Base-by-base conservation (phyloP, 2,888 invertebrate species). In the Agonopterix heracliana region DNA sequence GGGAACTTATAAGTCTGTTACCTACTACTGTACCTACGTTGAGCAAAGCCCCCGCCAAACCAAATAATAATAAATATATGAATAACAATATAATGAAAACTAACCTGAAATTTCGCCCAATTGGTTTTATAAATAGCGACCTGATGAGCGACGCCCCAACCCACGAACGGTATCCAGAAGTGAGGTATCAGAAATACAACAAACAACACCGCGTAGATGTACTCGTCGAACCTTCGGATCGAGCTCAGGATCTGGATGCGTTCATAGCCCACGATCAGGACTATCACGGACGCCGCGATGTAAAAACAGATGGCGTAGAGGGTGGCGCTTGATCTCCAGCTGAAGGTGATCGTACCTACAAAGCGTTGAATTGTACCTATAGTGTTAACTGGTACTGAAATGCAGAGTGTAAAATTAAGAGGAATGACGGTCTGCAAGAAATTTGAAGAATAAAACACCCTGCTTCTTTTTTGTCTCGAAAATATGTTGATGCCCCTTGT, bases 141-240 rank as follows among this genome's bases (percentile, higher is more conserved):
- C 71, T 93, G 91, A 42, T 86, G 85, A 0, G 92, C 93, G 17
- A 93, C 92, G 0, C 92, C 92, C 93, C 93, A 93, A 0, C 92
- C 92, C 10, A 92, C 91, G 61, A 91, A 92, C 0, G 93, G 93
- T 43, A 92, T 91, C 91, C 91, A 92, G 72, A 93, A 93, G 65
- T 93, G 93, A 0, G 93, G 93, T 9, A 92, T 87, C 44, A 93
- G 81, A 64, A 91, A 93, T 9, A 92, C 87, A 0, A 93, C 86
- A 64, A 93, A 93, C 12, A 93, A 80, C 48, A 93, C 90, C 0
- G 92, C 91, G 64, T 93, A 93, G 59, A 93, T 93, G 61, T 92
- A 92, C 60, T 93, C 93, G 65, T 93, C 93, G 61, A 93, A 93
- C 60, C 90, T 90, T 48, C 84, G 88, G 55, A 90, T 91, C 26